A percentile compares a stretch with the other conserved stretches of the same genome.
Conservation (phyloP, 2,113 vertebrate species). For the Anarrhichthys ocellatus region DNA sequence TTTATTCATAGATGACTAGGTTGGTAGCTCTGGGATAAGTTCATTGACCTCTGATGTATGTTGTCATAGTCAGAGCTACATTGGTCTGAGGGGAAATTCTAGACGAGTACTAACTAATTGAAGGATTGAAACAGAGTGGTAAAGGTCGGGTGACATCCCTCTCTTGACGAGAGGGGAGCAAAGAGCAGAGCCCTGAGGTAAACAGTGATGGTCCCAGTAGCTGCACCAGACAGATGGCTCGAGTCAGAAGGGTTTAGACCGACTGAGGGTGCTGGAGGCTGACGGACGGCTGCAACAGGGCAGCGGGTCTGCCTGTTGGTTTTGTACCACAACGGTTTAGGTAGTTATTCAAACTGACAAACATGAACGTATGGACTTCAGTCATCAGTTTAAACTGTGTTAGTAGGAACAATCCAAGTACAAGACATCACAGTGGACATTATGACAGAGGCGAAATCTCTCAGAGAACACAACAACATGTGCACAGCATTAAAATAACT, state of each 20-base stretch:
- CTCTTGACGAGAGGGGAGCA: conserved; percentile 38
- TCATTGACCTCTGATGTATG: conserved; percentile 47
- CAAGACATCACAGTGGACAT: neutral
- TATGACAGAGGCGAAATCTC: neutral
- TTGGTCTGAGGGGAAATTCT: conserved; percentile 46
- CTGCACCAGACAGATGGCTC: conserved; percentile 49
- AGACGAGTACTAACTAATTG: conserved; percentile 45
- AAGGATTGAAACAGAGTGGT: conserved; percentile 39
- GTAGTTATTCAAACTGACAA: neutral
- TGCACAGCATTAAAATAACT: neutral
- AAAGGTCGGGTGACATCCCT: conserved; percentile 59
- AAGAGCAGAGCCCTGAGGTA: conserved; percentile 45
- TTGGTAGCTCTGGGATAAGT: conserved; percentile 42
- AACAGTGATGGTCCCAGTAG: conserved; percentile 30
- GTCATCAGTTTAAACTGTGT: neutral
- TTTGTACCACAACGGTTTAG: neutral
- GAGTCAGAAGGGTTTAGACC: conserved; percentile 38
- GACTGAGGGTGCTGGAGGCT: conserved; percentile 9
- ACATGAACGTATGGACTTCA: neutral
- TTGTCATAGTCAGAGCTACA: conserved; percentile 42
- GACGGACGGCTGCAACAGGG: conserved; percentile 17
- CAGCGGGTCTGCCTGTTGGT: conserved; percentile 4
- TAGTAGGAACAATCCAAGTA: neutral
- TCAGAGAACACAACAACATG: neutral
- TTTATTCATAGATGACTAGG: conserved; percentile 51